These are phyloP conservation scores for Cotesia glomerata DNA, from an alignment of 1,140 invertebrate species.

Conservation along the genomic window DNA sequence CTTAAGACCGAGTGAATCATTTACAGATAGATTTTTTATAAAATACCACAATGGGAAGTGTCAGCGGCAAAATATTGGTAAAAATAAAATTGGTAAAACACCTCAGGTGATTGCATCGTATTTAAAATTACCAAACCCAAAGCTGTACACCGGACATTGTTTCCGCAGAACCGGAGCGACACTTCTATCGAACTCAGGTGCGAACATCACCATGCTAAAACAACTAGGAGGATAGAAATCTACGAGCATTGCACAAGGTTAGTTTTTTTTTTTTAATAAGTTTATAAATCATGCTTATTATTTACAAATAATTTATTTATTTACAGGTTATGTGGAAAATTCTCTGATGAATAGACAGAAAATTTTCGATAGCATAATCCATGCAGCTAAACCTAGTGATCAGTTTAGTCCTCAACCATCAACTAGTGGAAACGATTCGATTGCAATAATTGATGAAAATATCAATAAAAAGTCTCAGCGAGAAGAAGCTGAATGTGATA, in stretches of 20 bases:
- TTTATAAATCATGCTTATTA: no score
- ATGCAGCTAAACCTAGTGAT: not conserved
- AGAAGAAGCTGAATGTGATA: not conserved
- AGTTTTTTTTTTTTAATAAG: no score
- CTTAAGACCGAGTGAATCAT: not conserved
- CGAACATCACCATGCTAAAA: slow-evolving; percentile 17
- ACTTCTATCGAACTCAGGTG: slow-evolving; percentile 20
- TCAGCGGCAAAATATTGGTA: slow-evolving; percentile 9
- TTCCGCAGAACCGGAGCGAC: slow-evolving; percentile 27
- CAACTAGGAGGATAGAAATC: slow-evolving; percentile 24
- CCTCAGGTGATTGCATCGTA: not conserved
- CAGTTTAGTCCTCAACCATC: not conserved
- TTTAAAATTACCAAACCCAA: slow-evolving; percentile 19
- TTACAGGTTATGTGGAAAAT: not conserved
- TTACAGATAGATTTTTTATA: slow-evolving; percentile 26
- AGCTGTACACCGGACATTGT: slow-evolving; percentile 26
- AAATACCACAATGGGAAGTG: slow-evolving; percentile 20
- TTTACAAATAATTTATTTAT: not conserved
- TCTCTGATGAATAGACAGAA: not conserved
- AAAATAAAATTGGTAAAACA: slow-evolving; percentile 22
- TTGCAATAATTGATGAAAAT: no score
- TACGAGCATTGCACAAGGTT: slow-evolving; percentile 14
- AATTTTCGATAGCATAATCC: not conserved
- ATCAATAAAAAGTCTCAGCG: no score
- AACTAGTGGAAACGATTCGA: not conserved